Conservation (phyloP, 2,113 vertebrate species). For the Probosciger aterrimus region DNA sequence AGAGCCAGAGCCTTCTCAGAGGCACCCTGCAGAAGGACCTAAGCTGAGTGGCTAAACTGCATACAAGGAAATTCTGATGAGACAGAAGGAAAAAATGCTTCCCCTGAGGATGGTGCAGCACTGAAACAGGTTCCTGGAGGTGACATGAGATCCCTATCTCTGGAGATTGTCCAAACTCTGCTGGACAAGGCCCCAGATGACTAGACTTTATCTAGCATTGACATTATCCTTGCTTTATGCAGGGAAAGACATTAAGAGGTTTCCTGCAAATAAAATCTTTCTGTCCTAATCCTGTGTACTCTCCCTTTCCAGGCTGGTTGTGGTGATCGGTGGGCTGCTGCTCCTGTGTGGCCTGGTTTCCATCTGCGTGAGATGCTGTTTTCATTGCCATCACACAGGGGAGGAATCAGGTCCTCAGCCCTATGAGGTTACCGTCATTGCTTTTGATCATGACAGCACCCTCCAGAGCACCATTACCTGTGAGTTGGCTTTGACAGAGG, state of each 20-base stretch:
- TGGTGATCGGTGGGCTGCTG: conserved; percentile 63
- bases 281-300: not conserved
- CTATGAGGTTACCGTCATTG: conserved; percentile 78
- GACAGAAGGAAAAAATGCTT: not conserved
- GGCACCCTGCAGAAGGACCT: not conserved
- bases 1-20: not conserved
- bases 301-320: conserved; percentile 65
- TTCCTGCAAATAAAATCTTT: not conserved
- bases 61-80: not conserved
- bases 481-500: conserved; percentile 43
- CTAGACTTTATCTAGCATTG: not conserved
- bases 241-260: not conserved
- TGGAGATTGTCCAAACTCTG: not conserved
- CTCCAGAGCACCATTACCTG: conserved; percentile 80
- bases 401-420: conserved; percentile 55
- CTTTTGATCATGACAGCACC: conserved; percentile 79
- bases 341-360: conserved; percentile 72
- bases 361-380: conserved; percentile 70
- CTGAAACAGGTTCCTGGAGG: not conserved
- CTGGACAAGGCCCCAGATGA: not conserved
- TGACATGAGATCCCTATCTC: not conserved
- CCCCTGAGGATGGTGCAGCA: not conserved
- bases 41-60: not conserved
- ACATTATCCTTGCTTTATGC: not conserved
- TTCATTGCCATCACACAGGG: conserved; percentile 43